Evolutionary conservation across 2,797 vertebrate species (phyloP), one percentile per base, ranked within the genome.

Genomic region (Acanthornis magna): DNA sequence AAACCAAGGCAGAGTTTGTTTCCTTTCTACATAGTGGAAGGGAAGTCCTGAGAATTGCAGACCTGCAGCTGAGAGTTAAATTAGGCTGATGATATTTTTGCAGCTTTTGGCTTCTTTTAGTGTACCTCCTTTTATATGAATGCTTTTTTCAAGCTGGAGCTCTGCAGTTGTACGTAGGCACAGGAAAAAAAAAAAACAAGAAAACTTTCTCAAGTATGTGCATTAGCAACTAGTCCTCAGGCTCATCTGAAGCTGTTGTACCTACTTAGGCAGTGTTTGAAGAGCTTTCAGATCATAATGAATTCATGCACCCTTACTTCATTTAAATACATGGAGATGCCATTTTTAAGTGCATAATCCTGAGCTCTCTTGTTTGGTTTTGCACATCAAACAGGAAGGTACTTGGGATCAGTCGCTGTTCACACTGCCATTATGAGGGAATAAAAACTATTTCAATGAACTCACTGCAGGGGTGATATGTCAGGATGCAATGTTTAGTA

Each of bases 81-180:
- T 93, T 70, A 63, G 17, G 11, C 66, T 95, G 50, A 73, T 29
- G 29, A 89, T 76, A 63, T 85, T 91, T 96, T 89, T 92, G 50
- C 38, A 86, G 73, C 21, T 79, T 85, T 91, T 67, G 48, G 34
- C 63, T 92, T 76, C 54, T 67, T 88, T 54, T 87, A 66, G 32
- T 7, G 19, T 60, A 63, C 29, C 60, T 86, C 43, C 16, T 94
- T 90, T 84, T 76, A 26, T 14, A 3, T 55, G 55, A 62, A 84
- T 73, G 23, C 10, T 66, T 65, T 73, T 89, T 66, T n/a, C 20
- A 76, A 82, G 32, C 70, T 77, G 75, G 29, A 79, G 34, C 32
- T 94, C 57, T 82, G 81, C 57, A 91, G 63, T 53, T 87, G 16
- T 61, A 82, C n/a, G 21, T 34, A 74, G 55, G 25, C 55, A 63